Evolutionary conservation across 2,888 invertebrate species (phyloP).

Genomic region (Chalcis sispes): DNA sequence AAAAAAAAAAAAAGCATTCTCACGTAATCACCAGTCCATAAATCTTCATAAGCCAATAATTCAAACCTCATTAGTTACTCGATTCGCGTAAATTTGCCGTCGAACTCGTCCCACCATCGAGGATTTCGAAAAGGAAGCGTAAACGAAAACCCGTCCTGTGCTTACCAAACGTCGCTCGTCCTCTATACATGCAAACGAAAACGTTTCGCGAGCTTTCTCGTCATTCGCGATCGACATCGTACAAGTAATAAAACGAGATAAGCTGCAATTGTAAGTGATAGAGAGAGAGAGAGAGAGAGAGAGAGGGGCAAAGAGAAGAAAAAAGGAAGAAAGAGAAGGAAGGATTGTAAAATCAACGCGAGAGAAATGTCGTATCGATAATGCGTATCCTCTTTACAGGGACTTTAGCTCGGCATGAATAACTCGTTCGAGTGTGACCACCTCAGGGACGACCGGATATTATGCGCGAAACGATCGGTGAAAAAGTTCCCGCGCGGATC

Average conservation of each 20-base stretch:
- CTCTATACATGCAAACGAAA: too few species aligned
- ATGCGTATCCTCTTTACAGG: constrained; percentile 32
- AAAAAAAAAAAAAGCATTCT: too few species aligned
- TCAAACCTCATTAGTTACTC: constrained; percentile 30
- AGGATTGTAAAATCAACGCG: not conserved
- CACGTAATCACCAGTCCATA: too few species aligned
- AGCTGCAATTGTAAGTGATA: too few species aligned
- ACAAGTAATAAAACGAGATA: too few species aligned
- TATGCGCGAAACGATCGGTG: not conserved
- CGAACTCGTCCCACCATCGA: not conserved
- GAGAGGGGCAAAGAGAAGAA: too few species aligned
- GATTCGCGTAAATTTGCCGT: not conserved
- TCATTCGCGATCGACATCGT: not conserved
- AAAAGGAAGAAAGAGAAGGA: not conserved
- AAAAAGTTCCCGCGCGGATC: constrained; percentile 4
- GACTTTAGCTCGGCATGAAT: not conserved
- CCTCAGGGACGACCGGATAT: constrained; percentile 28
- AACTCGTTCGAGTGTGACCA: constrained; percentile 22
- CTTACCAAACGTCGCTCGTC: too few species aligned
- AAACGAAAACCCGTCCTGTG: not conserved
- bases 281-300: not conserved
- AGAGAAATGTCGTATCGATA: constrained; percentile 32
- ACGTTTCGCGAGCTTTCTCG: constrained; percentile 9
- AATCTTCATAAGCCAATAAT: constrained; percentile 10
- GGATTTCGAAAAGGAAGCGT: not conserved